Conservation (phyloP, 2,113 vertebrate species). For the Parotia lawesii region DNA sequence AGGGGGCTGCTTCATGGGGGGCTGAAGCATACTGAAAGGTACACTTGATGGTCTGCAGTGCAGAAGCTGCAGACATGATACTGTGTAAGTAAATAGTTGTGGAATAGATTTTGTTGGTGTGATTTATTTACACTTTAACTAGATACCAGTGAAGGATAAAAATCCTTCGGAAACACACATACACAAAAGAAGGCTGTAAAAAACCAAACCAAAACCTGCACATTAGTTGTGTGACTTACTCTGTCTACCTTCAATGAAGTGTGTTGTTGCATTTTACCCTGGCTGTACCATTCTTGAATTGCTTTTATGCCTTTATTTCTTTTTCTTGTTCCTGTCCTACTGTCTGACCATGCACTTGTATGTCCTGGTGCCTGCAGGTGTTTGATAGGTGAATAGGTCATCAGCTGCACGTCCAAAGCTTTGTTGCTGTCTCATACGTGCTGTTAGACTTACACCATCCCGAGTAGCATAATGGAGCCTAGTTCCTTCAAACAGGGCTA, state of each 20-base stretch:
- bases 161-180: neutral
- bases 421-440: neutral
- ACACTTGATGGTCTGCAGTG: neutral
- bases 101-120: neutral
- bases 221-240: neutral
- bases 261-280: neutral
- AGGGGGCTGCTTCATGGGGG: neutral
- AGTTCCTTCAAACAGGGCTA: neutral
- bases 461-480: neutral
- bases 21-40: neutral
- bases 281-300: neutral
- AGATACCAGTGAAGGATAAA: neutral
- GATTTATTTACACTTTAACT: neutral
- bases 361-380: neutral
- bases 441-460: neutral
- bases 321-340: neutral
- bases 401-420: neutral
- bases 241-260: neutral
- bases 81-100: neutral
- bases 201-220: fast-evolving
- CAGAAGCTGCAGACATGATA: neutral
- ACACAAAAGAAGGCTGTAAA: neutral
- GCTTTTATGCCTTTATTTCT: neutral
- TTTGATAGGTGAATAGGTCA: neutral
- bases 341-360: neutral